A percentile compares a stretch with the other conserved stretches of the same genome.
These are phyloP conservation scores for Tragelaphus scriptus DNA, from an alignment of 2,113 vertebrate genomes.

Conservation along the genomic window DNA sequence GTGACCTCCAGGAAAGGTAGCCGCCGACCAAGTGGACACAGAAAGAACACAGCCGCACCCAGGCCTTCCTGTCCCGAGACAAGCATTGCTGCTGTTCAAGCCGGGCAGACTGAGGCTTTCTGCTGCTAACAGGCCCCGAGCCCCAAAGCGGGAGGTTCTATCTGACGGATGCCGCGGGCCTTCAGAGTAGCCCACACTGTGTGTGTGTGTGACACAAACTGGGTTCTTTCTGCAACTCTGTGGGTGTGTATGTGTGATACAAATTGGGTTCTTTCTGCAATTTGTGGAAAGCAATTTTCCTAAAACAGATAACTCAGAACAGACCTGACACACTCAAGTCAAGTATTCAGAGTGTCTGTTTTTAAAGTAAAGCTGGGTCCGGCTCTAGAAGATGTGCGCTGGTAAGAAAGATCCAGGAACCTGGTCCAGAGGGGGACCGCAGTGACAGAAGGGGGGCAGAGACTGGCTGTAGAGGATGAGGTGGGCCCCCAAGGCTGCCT, in stretches of 20 bases:
- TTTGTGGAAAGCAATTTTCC: constrained; percentile 2
- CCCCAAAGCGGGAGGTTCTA: neutral
- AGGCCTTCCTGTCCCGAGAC: neutral
- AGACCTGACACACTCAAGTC: neutral
- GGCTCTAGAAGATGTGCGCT: accelerated
- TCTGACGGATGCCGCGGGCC: accelerated
- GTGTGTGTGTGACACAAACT: neutral
- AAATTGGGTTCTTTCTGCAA: neutral
- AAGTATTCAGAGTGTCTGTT: neutral
- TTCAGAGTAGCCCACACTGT: neutral
- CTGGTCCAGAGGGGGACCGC: neutral
- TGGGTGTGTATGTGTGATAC: neutral
- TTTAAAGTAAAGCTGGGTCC: neutral
- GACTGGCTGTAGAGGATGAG: neutral
- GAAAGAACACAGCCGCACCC: neutral
- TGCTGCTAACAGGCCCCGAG: neutral
- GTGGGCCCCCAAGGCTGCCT: neutral
- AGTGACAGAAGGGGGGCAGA: too few relatives aligned
- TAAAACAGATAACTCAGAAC: neutral
- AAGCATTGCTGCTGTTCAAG: neutral
- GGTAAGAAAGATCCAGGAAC: neutral
- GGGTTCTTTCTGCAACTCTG: neutral
- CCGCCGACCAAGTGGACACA: accelerated
- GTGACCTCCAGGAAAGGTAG: neutral
- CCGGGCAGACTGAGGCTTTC: neutral